Evolutionary conservation across 1,140 invertebrate genomes (phyloP).

Genomic region (Oryzaephilus surinamensis): DNA sequence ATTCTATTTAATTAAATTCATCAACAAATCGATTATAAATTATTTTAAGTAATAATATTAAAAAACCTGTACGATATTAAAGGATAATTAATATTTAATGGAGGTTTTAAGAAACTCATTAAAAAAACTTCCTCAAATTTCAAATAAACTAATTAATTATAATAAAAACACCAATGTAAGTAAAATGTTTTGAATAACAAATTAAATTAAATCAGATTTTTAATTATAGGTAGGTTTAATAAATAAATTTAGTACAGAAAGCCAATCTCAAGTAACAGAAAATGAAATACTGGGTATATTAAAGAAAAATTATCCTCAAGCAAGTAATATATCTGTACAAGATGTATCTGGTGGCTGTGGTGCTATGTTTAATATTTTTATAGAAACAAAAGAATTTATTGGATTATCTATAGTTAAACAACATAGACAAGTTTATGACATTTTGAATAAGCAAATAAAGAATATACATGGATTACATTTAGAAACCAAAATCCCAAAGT

Average conservation of each 20-base stretch:
- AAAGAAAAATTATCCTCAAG: constrained; percentile 49
- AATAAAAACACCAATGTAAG: no score
- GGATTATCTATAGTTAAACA: constrained; percentile 69
- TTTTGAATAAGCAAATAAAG: constrained; percentile 67
- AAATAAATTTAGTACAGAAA: no score
- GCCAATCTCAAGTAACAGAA: constrained; percentile 15
- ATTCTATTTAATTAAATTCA: no score
- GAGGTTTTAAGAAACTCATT: no score
- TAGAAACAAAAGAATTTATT: constrained; percentile 65
- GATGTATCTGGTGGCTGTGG: constrained; percentile 79
- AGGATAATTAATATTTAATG: no score
- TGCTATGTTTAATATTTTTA: constrained; percentile 75
- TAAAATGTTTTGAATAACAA: no score
- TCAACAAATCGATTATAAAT: no score
- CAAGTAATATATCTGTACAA: constrained; percentile 53
- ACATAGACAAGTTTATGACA: constrained; percentile 67
- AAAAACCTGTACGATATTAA: no score
- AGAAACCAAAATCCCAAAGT: constrained; percentile 25
- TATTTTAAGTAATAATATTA: no score
- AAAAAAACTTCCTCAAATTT: no score
- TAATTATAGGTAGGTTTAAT: no score
- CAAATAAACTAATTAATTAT: no score
- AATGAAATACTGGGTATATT: constrained; percentile 34
- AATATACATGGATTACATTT: constrained; percentile 68
- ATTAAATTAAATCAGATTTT: constrained; percentile 1